A percentile compares a stretch with the other conserved stretches of the same genome.
Conservation (phyloP, 2,113 vertebrate genomes). For the Struthio camelus region DNA sequence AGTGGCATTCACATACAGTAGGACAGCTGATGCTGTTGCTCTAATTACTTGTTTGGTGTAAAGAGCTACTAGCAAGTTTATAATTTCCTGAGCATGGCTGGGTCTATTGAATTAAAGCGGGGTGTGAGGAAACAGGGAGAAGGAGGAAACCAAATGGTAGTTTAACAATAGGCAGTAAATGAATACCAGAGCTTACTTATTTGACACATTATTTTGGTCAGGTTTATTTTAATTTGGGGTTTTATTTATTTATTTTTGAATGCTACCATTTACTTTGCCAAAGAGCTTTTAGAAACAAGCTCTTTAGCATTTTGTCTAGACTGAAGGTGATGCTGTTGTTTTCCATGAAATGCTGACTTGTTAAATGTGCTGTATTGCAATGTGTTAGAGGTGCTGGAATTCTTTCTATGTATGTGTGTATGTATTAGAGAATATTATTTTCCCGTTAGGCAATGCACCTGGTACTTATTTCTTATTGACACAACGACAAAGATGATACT, state of each 20-base stretch:
- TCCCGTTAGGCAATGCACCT: neutral
- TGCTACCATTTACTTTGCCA: neutral
- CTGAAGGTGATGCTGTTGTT: neutral
- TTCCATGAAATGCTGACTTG: neutral
- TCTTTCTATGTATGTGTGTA: neutral
- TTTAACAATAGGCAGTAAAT: constrained; percentile 24
- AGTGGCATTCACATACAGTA: neutral
- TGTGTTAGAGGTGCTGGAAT: neutral
- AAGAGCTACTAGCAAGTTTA: neutral
- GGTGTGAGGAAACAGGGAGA: neutral
- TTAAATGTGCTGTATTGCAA: neutral
- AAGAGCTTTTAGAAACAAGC: neutral
- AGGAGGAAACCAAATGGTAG: neutral
- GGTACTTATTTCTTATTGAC: neutral
- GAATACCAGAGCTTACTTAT: neutral
- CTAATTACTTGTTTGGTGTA: neutral
- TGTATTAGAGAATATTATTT: neutral
- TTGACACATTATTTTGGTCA: neutral
- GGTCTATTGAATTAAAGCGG: neutral
- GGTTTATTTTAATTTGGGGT: neutral
- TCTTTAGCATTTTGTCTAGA: neutral
- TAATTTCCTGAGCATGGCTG: constrained; percentile 9
- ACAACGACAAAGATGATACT: neutral
- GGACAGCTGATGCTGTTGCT: neutral
- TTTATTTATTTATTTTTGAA: neutral